Evolutionary conservation across 2,888 invertebrate species (phyloP).

Genomic region (Lissonota sp.): DNA sequence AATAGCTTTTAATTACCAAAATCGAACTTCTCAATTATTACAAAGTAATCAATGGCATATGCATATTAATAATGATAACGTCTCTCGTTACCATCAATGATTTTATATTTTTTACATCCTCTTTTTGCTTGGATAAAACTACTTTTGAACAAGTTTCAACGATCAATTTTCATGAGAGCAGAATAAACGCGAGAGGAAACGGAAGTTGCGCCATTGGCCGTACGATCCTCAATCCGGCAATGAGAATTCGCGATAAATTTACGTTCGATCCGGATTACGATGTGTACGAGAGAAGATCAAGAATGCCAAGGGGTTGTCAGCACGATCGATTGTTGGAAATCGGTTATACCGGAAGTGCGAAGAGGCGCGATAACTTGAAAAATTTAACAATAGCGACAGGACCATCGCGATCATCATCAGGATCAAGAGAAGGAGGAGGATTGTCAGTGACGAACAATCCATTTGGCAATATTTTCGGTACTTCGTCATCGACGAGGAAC

Average conservation of each 20-base stretch:
- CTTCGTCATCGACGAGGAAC: not conserved
- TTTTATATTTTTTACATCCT: too few relatives aligned
- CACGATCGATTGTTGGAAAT: slow-evolving; percentile 51
- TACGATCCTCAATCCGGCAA: slow-evolving; percentile 82
- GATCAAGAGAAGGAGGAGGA: not conserved
- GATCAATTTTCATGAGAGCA: slow-evolving; percentile 71
- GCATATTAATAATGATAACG: too few relatives aligned
- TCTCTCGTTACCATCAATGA: too few relatives aligned
- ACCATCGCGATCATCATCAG: not conserved
- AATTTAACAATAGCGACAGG: not conserved
- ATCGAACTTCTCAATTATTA: too few relatives aligned
- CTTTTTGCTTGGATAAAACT: too few relatives aligned
- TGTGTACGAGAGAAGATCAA: slow-evolving; percentile 84
- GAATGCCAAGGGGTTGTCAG: slow-evolving; percentile 52
- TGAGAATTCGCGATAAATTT: slow-evolving; percentile 83
- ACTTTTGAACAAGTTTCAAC: not conserved
- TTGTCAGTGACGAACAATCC: not conserved
- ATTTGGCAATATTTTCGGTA: slow-evolving; percentile 44
- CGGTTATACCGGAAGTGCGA: slow-evolving; percentile 18
- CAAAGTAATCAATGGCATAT: too few relatives aligned
- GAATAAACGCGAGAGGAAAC: slow-evolving; percentile 87
- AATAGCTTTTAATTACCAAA: not conserved
- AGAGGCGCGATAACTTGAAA: not conserved
- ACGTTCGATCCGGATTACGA: slow-evolving; percentile 87
- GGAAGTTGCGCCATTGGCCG: slow-evolving; percentile 86